Evolutionary conservation across 2,113 vertebrate genomes (phyloP), one percentile per base, ranked within the genome.

Genomic region (Polypterus senegalus): DNA sequence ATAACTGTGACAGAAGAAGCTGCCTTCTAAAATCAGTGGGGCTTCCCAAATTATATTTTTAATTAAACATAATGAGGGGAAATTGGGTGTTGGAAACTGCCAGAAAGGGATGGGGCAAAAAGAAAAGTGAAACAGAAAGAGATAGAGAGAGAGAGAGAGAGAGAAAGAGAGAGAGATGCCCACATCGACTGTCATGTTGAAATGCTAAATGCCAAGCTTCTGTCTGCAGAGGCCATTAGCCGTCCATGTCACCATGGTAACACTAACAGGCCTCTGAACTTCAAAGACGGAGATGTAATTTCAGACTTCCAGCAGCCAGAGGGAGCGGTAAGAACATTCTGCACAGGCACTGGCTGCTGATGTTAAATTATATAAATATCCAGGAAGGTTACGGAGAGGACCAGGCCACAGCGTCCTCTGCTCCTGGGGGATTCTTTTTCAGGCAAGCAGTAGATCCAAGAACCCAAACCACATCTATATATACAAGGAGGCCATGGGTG

Each of bases 201-300:
- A 70, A 81, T 62, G 67, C 78, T 76, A 76, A 80, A 69, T 80
- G 77, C 83, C 84, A 78, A 79, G 72, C 85, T 77, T 68, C 71
- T 70, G 79, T 75, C 84, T 76, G 78, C 58, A 66, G 80, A 86
- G 82, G 79, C 87, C 80, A 84, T 87, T 85, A 86, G 83, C 79
- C 83, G 69, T 27, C 79, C 82, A 84, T 76, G 87, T 94, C 83
- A 62, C 88, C 86, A 93, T 92, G 81, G 91, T 86, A 88, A 97
- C 91, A 65, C 81, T 83, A 86, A 86, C 77, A 75, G 84, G 83
- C 79, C 79, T 86, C 85, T 85, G 75, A 82, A 89, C 89, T 91
- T 89, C 88, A 91, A 92, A 94, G 91, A 88, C 88, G 84, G 82
- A 89, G 92, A 90, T 92, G 91, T 91, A 92, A 93, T 95, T 93